Percentiles rank a stretch among this genome's conserved stretches.
Conservation (phyloP, 2,888 invertebrate species). For the Yponomeuta evonymella region DNA sequence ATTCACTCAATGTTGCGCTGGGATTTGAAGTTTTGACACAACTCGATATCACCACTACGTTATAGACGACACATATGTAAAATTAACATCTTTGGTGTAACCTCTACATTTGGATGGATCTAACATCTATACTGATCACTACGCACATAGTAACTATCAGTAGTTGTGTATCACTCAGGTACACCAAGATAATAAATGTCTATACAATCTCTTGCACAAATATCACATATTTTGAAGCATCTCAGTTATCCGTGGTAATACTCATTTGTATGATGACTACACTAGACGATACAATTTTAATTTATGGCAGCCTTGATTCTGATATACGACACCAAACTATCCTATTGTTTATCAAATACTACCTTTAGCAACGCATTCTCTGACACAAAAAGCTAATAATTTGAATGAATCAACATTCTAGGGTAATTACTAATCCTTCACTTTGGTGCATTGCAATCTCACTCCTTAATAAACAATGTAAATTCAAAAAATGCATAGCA, state of each 20-base stretch:
- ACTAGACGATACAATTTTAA: slow-evolving; percentile 36
- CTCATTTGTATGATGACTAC: slow-evolving; percentile 30
- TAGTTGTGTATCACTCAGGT: slow-evolving; percentile 12
- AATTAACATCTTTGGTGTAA: slow-evolving; percentile 7
- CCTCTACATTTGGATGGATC: not conserved
- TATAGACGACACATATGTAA: slow-evolving; percentile 6
- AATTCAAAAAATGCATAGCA: slow-evolving; percentile 6
- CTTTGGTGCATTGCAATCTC: slow-evolving; percentile 4
- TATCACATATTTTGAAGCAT: slow-evolving; percentile 29
- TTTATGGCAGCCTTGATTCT: slow-evolving; percentile 54
- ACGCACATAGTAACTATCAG: not conserved
- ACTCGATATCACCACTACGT: not conserved
- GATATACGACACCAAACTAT: slow-evolving; percentile 35
- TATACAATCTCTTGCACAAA: slow-evolving; percentile 18
- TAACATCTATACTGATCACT: slow-evolving; percentile 2
- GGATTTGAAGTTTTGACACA: not conserved
- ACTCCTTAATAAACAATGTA: slow-evolving; percentile 2
- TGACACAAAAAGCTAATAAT: not conserved
- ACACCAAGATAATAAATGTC: slow-evolving; percentile 15
- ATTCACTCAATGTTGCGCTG: not conserved
- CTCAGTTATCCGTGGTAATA: slow-evolving; percentile 15
- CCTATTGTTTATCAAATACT: slow-evolving; percentile 6
- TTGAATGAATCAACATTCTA: not conserved
- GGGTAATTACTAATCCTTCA: not conserved
- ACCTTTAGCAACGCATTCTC: not conserved